These are phyloP conservation scores for Athetis lepigone DNA, from an alignment of 2,888 invertebrate species.

Conservation along the genomic window DNA sequence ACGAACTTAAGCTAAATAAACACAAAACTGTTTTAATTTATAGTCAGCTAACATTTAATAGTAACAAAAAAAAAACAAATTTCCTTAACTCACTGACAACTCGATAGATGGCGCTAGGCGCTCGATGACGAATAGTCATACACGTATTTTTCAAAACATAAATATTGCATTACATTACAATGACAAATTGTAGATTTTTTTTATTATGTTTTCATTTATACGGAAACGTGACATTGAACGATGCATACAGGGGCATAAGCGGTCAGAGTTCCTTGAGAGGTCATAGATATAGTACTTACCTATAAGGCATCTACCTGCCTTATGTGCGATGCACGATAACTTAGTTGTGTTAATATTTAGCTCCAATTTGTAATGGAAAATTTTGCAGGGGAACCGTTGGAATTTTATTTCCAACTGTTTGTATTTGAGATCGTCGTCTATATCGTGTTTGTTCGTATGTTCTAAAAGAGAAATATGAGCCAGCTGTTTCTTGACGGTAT, in stretches of 20 bases:
- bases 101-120: slow-evolving; percentile 40
- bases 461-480: too few relatives aligned
- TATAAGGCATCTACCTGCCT: slow-evolving; percentile 8
- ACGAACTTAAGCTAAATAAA: not conserved
- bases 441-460: not conserved
- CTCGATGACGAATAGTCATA: not conserved
- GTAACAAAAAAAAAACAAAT: not conserved
- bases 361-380: slow-evolving; percentile 10
- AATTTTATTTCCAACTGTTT: not conserved
- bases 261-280: slow-evolving; percentile 26
- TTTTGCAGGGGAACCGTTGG: not conserved
- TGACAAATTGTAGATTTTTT: slow-evolving; percentile 2
- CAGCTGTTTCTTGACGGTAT: too few relatives aligned
- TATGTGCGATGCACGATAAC: slow-evolving; percentile 12
- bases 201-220: slow-evolving; percentile 4
- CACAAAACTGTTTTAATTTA: not conserved
- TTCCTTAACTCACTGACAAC: not conserved
- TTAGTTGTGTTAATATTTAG: not conserved
- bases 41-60: too few relatives aligned
- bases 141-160: not conserved
- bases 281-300: slow-evolving; percentile 8
- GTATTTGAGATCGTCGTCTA: not conserved
- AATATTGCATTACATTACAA: slow-evolving; percentile 1
- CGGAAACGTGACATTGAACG: slow-evolving; percentile 13
- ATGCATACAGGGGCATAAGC: not conserved